These are phyloP conservation scores for Cavia aperea DNA, from an alignment of 2,113 vertebrate genomes.

Conservation along the genomic window DNA sequence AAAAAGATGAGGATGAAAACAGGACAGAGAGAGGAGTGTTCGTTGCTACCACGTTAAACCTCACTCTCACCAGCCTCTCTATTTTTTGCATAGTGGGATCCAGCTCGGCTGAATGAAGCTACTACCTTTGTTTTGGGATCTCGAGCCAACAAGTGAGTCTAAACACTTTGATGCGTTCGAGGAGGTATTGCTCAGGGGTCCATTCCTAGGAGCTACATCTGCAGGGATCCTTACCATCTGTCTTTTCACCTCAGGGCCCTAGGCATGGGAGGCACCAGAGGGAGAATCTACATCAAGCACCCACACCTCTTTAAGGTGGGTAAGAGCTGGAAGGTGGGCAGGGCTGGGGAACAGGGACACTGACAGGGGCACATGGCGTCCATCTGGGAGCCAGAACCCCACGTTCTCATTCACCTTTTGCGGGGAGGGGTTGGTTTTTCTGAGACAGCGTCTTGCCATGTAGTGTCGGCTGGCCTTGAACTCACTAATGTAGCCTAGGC, in stretches of 20 bases:
- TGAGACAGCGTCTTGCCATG: neutral
- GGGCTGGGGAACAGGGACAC: neutral
- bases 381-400: neutral
- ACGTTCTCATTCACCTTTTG: neutral
- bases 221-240: neutral
- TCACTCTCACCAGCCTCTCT: conserved; percentile 45
- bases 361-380: neutral
- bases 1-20: neutral
- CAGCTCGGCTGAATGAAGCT: conserved; percentile 85
- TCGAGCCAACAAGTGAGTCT: conserved; percentile 96
- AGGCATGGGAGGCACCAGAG: conserved; percentile 98
- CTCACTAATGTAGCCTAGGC: neutral
- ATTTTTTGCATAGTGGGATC: conserved; percentile 87
- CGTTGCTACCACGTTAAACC: conserved; percentile 28
- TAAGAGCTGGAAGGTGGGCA: conserved; percentile 14
- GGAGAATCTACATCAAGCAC: conserved; percentile 97
- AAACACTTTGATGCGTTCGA: neutral
- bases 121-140: conserved; percentile 96
- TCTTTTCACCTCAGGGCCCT: conserved; percentile 83
- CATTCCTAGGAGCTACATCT: neutral
- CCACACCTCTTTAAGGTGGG: conserved; percentile 96
- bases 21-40: neutral
- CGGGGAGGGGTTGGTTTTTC: too few species aligned
- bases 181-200: neutral
- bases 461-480: neutral